Conservation (phyloP, 2,797 vertebrate species). For the Holocentrus rufus region DNA sequence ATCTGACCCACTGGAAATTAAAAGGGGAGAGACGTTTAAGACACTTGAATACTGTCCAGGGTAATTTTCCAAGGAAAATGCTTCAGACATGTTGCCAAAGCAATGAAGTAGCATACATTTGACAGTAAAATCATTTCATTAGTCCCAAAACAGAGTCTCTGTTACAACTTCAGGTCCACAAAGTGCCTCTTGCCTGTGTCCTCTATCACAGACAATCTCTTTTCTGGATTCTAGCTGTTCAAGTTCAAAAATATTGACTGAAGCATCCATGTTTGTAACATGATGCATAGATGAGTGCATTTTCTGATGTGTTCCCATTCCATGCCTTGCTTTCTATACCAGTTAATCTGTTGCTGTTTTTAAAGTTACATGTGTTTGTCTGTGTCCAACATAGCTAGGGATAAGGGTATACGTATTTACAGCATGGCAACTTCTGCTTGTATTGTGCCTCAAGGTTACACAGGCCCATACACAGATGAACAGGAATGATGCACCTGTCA, state of each 20-base stretch:
- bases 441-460: slow-evolving; percentile 76
- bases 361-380: slow-evolving; percentile 61
- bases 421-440: slow-evolving; percentile 72
- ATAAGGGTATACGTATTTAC: slow-evolving; percentile 73
- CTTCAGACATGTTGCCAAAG: not conserved
- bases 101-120: not conserved
- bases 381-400: slow-evolving; percentile 55
- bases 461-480: slow-evolving; percentile 65
- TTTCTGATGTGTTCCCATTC: slow-evolving; percentile 17
- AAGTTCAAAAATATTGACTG: slow-evolving; percentile 10
- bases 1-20: not conserved
- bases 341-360: slow-evolving; percentile 65
- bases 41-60: not conserved
- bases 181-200: not conserved
- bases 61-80: not conserved
- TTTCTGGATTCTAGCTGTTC: not conserved
- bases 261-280: not conserved
- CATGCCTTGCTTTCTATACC: slow-evolving; percentile 45
- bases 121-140: not conserved
- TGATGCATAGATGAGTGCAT: not conserved
- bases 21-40: not conserved
- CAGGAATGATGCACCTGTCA: slow-evolving; percentile 72
- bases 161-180: not conserved
- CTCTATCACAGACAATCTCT: not conserved
- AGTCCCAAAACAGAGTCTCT: not conserved